phyloP scores from a whole-genome alignment of 2,888 invertebrate species.

The Hirtodrosophila alboralis region DNA sequence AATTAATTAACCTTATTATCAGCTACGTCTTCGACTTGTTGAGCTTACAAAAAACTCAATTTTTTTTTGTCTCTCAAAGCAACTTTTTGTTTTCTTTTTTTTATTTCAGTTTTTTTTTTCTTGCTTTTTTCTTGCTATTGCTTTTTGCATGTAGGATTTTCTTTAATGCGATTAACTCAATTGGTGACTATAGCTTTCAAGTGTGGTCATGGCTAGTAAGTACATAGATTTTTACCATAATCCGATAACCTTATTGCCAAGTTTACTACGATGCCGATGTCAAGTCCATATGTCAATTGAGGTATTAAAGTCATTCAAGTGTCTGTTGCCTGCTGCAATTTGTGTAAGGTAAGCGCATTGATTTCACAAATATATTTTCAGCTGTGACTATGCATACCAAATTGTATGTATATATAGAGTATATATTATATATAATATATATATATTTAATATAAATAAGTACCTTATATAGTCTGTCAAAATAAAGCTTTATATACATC shows the following conservation, averaged over 20 bases:
- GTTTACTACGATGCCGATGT: constrained; percentile 44
- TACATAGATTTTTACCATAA: constrained; percentile 43
- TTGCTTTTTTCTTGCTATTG: neutral
- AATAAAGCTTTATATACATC: too few relatives aligned
- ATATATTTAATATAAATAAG: too few relatives aligned
- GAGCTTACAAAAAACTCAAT: constrained; percentile 2
- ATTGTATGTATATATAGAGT: too few relatives aligned
- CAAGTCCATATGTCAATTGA: constrained; percentile 53
- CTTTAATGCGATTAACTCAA: constrained; percentile 70
- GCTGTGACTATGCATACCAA: too few relatives aligned
- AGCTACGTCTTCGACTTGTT: neutral
- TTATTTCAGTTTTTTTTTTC: neutral
- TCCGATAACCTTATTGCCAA: constrained; percentile 55
- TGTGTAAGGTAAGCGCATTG: neutral
- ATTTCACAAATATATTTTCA: neutral
- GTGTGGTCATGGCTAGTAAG: constrained; percentile 1
- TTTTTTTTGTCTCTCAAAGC: neutral
- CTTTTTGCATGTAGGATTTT: too few relatives aligned
- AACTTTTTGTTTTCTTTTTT: neutral
- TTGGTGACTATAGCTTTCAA: constrained; percentile 34
- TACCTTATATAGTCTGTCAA: too few relatives aligned
- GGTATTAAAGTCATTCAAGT: constrained; percentile 37
- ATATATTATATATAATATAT: too few relatives aligned
- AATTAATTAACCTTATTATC: constrained; percentile 9
- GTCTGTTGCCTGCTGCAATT: constrained; percentile 1